phyloP scores from a whole-genome alignment of 2,113 vertebrate species.

The Bos indicus region DNA sequence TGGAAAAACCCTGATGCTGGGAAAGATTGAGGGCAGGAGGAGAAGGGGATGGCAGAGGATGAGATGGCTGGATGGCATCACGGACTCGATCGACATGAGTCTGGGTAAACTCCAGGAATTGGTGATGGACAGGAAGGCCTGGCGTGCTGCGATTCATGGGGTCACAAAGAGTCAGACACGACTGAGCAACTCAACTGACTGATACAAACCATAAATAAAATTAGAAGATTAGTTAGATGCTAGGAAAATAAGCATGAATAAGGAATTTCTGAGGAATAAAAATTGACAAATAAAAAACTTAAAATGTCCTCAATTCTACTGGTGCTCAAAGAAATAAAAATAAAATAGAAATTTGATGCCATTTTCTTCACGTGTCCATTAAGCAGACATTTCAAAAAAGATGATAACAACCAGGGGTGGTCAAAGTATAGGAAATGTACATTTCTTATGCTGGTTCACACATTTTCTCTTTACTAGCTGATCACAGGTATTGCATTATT shows the following conservation, averaged over 20 bases:
- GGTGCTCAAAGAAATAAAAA: neutral
- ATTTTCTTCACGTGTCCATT: neutral
- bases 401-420: neutral
- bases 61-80: no score
- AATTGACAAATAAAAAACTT: neutral
- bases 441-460: neutral
- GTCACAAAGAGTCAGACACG: neutral
- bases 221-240: neutral
- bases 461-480: neutral
- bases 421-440: neutral
- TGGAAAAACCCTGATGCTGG: no score
- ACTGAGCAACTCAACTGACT: neutral
- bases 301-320: neutral
- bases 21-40: no score
- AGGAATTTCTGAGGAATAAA: neutral
- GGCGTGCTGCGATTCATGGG: accelerated
- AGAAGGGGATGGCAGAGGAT: no score
- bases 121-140: no score
- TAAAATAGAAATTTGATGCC: neutral
- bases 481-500: neutral
- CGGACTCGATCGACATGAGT: accelerated
- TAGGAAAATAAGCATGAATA: neutral
- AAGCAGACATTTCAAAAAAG: neutral
- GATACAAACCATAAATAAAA: neutral
- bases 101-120: accelerated